phyloP scores from a whole-genome alignment of 2,113 vertebrate genomes.

The Apodemus sylvaticus region DNA sequence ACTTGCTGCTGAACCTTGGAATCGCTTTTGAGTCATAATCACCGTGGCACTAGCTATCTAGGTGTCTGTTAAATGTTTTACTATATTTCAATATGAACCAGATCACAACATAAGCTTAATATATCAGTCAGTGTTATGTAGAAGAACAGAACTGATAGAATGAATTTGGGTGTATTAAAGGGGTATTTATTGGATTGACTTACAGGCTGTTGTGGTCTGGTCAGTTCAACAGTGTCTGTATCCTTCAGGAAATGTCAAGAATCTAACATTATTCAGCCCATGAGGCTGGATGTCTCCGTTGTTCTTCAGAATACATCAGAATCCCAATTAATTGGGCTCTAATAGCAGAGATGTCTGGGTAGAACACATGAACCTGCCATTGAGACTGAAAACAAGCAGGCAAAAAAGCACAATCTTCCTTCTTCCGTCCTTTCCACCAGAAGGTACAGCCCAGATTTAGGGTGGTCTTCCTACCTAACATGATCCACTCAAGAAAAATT shows the following conservation, averaged over 20 bases:
- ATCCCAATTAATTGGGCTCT: not conserved
- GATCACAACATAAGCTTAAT: not conserved
- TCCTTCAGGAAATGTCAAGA: not conserved
- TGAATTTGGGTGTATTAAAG: no score
- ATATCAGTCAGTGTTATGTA: not conserved
- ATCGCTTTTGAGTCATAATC: not conserved
- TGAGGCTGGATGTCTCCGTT: not conserved
- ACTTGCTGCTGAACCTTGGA: not conserved
- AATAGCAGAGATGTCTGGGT: no score
- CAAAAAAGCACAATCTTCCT: not conserved
- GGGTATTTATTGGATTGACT: not conserved
- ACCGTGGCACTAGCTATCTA: not conserved
- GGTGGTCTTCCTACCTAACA: not conserved
- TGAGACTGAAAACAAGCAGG: no score
- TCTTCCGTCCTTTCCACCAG: not conserved
- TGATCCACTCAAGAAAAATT: not conserved
- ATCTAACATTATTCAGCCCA: not conserved
- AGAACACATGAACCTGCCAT: not conserved
- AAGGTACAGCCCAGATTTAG: not conserved
- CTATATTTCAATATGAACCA: not conserved
- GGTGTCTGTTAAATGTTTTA: not conserved
- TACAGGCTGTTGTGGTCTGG: not conserved
- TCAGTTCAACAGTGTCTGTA: not conserved
- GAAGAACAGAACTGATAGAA: not conserved
- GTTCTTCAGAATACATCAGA: not conserved